Percentiles rank a stretch among this genome's conserved stretches.
Conservation (phyloP, 1,140 invertebrate genomes). For the Charaxes varanes region DNA sequence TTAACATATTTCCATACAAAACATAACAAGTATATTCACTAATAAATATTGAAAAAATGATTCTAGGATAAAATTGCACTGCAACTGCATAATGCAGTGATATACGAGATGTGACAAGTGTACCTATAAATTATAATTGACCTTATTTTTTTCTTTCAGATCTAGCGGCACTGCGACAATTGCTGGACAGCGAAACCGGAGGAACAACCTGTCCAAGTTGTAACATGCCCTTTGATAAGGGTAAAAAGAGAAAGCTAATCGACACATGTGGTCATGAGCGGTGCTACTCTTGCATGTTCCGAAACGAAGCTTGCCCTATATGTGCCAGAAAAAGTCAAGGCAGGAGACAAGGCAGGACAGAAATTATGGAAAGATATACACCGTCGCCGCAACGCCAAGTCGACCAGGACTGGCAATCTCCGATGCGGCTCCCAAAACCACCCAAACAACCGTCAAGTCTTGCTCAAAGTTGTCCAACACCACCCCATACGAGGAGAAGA, state of each 20-base stretch:
- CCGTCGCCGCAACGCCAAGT: conserved; percentile 69
- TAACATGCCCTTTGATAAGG: conserved; percentile 95
- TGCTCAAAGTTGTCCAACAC: conserved; percentile 83
- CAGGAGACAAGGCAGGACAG: conserved; percentile 37
- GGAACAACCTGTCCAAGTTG: conserved; percentile 85
- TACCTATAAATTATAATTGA: neutral
- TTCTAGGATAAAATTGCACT: no score
- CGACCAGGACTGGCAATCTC: conserved; percentile 58
- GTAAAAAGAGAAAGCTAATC: conserved; percentile 94
- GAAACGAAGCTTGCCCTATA: conserved; percentile 91
- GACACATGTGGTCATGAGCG: conserved; percentile 95
- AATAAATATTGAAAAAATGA: no score
- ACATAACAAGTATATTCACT: conserved; percentile 7
- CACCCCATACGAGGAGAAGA: conserved; percentile 84
- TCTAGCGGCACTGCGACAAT: conserved; percentile 60
- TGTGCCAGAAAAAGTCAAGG: conserved; percentile 76
- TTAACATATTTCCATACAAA: conserved; percentile 16
- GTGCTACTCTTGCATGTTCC: conserved; percentile 95
- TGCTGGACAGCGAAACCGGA: conserved; percentile 69
- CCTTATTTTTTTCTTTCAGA: conserved; percentile 43
- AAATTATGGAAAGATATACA: conserved; percentile 58
- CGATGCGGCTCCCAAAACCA: conserved; percentile 59
- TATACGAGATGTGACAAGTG: no score
- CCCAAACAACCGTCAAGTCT: conserved; percentile 67
- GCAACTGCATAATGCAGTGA: no score